Conservation (phyloP, 2,888 invertebrate genomes). For the Brachylomia viminalis region DNA sequence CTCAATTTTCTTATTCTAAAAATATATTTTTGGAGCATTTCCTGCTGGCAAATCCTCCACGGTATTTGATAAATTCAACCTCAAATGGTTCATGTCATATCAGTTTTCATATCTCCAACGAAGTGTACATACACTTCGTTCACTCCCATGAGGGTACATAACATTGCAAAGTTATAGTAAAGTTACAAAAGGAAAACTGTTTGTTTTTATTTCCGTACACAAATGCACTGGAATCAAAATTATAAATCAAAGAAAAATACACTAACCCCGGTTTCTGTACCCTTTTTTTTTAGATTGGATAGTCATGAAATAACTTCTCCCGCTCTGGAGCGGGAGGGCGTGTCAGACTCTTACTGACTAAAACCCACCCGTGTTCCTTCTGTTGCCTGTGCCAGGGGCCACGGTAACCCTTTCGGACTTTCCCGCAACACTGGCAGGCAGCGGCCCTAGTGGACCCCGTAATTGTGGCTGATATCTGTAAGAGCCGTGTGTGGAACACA, state of each 20-base stretch:
- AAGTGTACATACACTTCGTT: background rate
- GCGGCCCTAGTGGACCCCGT: no score
- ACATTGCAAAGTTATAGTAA: background rate
- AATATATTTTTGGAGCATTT: constrained; percentile 6
- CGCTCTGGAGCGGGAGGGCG: no score
- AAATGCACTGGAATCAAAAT: background rate
- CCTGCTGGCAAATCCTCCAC: background rate
- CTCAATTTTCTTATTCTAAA: background rate
- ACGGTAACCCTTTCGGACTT: no score
- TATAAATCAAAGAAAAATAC: background rate
- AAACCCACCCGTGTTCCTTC: no score
- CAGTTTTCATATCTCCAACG: constrained; percentile 14
- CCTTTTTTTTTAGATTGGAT: no score
- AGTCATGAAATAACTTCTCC: no score
- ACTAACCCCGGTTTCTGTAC: background rate
- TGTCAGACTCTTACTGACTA: no score
- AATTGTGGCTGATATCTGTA: no score
- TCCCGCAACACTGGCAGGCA: no score
- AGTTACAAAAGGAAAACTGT: constrained; percentile 16
- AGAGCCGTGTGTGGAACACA: no score
- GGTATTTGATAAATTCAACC: constrained; percentile 21
- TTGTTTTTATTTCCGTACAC: constrained; percentile 25
- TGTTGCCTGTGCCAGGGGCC: no score
- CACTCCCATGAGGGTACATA: constrained; percentile 3
- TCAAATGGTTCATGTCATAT: constrained; percentile 10